A percentile compares a stretch with the other conserved stretches of the same genome.
Conservation (phyloP, 2,113 vertebrate species). For the Gymnocephalus cernua region DNA sequence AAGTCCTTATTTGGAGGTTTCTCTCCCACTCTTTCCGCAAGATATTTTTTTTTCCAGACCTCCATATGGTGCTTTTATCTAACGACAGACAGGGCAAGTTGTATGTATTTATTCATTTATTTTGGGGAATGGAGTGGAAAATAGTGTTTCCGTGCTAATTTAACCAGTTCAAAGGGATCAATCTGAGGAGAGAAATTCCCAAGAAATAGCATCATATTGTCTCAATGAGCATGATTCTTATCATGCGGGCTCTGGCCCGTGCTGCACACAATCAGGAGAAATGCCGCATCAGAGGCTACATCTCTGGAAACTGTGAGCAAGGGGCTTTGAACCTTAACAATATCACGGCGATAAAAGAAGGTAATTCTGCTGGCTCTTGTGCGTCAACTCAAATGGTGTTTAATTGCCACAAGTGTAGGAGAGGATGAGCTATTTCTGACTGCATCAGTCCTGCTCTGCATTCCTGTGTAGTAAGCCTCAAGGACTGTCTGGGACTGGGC, state of each 20-base stretch:
- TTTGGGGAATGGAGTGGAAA: conserved; percentile 73
- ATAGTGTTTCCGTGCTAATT: conserved; percentile 72
- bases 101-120: conserved; percentile 74
- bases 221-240: conserved; percentile 67
- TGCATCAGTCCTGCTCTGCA: conserved; percentile 49
- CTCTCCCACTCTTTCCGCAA: conserved; percentile 10
- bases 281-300: conserved; percentile 55
- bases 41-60: conserved; percentile 49
- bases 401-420: conserved; percentile 61
- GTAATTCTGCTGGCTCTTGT: conserved; percentile 50
- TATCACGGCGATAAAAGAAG: conserved; percentile 57
- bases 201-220: conserved; percentile 76
- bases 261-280: conserved; percentile 68
- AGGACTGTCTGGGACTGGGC: conserved; percentile 56
- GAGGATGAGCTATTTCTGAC: conserved; percentile 56
- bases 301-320: conserved; percentile 44
- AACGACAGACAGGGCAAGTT: conserved; percentile 46
- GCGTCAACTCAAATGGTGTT: conserved; percentile 62
- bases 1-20: conserved; percentile 54
- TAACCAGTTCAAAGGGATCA: conserved; percentile 75
- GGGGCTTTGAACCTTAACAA: conserved; percentile 59
- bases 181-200: conserved; percentile 67
- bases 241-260: conserved; percentile 53
- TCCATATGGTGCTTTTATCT: conserved; percentile 58
- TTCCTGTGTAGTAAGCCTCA: conserved; percentile 66